Evolutionary conservation across 2,797 vertebrate genomes (phyloP).

Genomic region (Gephyroberyx darwinii): DNA sequence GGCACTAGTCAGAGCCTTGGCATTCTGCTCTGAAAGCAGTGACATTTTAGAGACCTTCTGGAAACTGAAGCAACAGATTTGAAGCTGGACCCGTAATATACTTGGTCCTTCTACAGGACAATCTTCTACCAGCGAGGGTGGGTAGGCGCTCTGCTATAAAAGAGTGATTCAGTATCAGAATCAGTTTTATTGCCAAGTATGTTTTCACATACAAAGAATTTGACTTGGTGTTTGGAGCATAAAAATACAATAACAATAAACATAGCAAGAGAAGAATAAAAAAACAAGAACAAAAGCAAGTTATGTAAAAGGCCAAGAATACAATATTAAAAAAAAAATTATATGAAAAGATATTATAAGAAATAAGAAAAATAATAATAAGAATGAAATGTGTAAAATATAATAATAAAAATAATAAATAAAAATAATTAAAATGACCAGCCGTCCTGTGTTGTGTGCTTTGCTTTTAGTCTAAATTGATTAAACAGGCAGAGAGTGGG

Average conservation of each 20-base stretch:
- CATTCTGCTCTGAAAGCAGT: constrained; percentile 54
- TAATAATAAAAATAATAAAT: too few species aligned
- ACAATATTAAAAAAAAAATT: too few species aligned
- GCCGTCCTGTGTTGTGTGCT: not conserved
- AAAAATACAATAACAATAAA: too few species aligned
- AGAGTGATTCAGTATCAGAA: too few species aligned
- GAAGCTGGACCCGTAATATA: constrained; percentile 27
- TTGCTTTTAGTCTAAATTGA: constrained; percentile 11
- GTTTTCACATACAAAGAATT: not conserved
- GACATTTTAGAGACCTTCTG: constrained; percentile 69
- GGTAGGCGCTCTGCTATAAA: too few species aligned
- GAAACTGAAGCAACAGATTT: constrained; percentile 51
- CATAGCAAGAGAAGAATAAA: too few species aligned
- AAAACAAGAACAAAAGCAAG: too few species aligned
- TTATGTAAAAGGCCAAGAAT: too few species aligned
- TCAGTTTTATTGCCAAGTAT: not conserved
- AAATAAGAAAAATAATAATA: too few species aligned
- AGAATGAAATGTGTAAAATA: too few species aligned
- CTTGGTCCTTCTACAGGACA: constrained; percentile 9
- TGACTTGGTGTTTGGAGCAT: too few species aligned
- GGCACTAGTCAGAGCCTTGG: constrained; percentile 44
- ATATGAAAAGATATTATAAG: too few species aligned
- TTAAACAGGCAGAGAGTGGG: constrained; percentile 1
- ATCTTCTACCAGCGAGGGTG: not conserved
- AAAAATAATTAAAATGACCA: not conserved